Percentiles rank a stretch among this genome's conserved stretches.
These are phyloP conservation scores for Micronycteris hirsuta DNA, from an alignment of 2,113 vertebrate species.

Conservation along the genomic window DNA sequence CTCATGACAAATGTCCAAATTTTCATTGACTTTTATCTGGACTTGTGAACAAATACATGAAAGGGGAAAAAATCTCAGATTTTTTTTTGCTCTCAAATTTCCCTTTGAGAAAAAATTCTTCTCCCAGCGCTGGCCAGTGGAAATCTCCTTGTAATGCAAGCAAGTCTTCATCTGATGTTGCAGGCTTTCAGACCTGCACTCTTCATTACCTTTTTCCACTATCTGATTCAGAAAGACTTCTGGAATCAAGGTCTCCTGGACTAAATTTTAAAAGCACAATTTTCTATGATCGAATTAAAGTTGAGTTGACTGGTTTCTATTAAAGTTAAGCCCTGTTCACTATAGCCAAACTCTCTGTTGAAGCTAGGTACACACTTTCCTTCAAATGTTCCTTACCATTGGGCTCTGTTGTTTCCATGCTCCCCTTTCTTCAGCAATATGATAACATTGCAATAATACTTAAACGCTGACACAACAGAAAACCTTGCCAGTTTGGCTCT, in stretches of 20 bases:
- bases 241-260: conserved; percentile 30
- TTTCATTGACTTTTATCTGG: background rate
- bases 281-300: conserved; percentile 42
- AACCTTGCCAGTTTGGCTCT: conserved; percentile 78
- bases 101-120: background rate
- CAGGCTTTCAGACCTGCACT: conserved; percentile 59
- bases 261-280: conserved; percentile 61
- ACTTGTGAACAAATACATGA: background rate
- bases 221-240: conserved; percentile 61
- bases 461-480: conserved; percentile 79
- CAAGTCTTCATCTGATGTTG: conserved; percentile 1
- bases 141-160: background rate
- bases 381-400: conserved; percentile 49
- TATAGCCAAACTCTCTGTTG: conserved; percentile 16
- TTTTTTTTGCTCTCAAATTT: background rate
- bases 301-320: conserved; percentile 58
- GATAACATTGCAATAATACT: conserved; percentile 76
- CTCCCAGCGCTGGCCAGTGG: background rate
- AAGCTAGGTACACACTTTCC: conserved; percentile 56
- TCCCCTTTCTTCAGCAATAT: conserved; percentile 55
- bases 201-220: conserved; percentile 20
- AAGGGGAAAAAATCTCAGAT: background rate
- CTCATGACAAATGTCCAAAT: background rate
- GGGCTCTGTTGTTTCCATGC: conserved; percentile 44
- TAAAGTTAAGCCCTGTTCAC: conserved; percentile 50